phyloP scores from a whole-genome alignment of 2,797 vertebrate species.

The Aythya fuligula region DNA sequence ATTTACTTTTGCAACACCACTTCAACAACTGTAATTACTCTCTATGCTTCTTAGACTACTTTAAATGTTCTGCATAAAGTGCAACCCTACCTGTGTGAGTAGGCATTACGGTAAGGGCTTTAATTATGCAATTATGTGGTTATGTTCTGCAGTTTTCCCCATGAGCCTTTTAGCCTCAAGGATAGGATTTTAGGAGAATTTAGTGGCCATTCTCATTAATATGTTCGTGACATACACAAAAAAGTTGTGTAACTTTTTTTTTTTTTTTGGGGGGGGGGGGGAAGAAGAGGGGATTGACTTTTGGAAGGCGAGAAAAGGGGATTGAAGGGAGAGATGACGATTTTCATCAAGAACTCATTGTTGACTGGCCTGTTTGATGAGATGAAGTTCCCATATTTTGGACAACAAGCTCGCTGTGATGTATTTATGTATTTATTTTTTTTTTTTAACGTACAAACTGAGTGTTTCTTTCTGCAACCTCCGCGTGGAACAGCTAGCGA shows the following conservation, averaged over 20 bases:
- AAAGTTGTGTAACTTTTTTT: neutral
- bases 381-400: neutral
- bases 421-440: too few relatives aligned
- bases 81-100: neutral
- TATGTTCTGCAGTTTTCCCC: neutral
- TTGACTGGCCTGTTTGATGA: neutral
- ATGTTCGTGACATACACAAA: neutral
- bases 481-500: neutral
- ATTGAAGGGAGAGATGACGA: neutral
- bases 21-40: neutral
- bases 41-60: neutral
- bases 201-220: neutral
- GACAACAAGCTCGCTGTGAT: neutral
- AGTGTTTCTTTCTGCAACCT: neutral
- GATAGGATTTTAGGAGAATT: neutral
- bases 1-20: neutral
- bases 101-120: neutral
- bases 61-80: neutral
- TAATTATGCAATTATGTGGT: neutral
- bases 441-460: neutral
- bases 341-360: neutral
- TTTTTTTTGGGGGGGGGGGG: neutral
- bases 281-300: too few relatives aligned
- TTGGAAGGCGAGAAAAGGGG: neutral
- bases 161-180: neutral